Percentiles rank a stretch among this genome's conserved stretches.
phyloP scores from a whole-genome alignment of 2,797 vertebrate species.

The Menidia menidia region DNA sequence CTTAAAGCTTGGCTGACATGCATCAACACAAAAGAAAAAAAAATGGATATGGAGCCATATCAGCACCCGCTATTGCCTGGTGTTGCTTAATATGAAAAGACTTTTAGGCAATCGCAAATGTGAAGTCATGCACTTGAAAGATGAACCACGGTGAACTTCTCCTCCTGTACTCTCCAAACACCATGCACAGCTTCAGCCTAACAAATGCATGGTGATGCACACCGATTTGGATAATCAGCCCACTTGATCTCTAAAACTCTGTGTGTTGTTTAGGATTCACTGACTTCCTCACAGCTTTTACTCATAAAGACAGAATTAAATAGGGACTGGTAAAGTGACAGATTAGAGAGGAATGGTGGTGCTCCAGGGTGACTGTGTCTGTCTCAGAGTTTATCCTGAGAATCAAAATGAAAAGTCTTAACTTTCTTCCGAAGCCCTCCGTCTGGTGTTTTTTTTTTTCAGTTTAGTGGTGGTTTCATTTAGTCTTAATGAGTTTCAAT shows the following conservation, averaged over 20 bases:
- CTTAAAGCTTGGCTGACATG: constrained; percentile 23
- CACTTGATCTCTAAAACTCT: constrained; percentile 38
- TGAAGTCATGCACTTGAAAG: constrained; percentile 6
- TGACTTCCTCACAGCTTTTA: constrained; percentile 31
- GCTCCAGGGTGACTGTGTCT: constrained; percentile 59
- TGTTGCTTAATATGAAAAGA: constrained; percentile 31
- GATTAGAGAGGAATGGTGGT: constrained; percentile 46
- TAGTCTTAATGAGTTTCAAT: constrained; percentile 64
- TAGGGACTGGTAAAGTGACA: constrained; percentile 21
- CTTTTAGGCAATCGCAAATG: constrained; percentile 2
- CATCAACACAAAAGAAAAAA: constrained; percentile 19
- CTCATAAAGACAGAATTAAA: constrained; percentile 9
- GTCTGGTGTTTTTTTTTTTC: constrained; percentile 51
- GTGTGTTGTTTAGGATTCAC: constrained; percentile 2
- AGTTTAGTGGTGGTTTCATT: constrained; percentile 60
- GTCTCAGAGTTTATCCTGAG: constrained; percentile 53
- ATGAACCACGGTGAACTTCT: constrained; percentile 15
- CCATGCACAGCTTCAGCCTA: constrained; percentile 33
- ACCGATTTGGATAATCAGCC: constrained; percentile 35
- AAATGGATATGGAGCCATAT: constrained; percentile 27
- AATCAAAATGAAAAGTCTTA: constrained; percentile 50
- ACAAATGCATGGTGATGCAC: constrained; percentile 3
- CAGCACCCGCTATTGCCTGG: constrained; percentile 8
- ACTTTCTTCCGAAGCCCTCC: constrained; percentile 41
- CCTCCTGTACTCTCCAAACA: constrained; percentile 15